phyloP scores from a whole-genome alignment of 2,888 invertebrate species.

The Andricus curvator region DNA sequence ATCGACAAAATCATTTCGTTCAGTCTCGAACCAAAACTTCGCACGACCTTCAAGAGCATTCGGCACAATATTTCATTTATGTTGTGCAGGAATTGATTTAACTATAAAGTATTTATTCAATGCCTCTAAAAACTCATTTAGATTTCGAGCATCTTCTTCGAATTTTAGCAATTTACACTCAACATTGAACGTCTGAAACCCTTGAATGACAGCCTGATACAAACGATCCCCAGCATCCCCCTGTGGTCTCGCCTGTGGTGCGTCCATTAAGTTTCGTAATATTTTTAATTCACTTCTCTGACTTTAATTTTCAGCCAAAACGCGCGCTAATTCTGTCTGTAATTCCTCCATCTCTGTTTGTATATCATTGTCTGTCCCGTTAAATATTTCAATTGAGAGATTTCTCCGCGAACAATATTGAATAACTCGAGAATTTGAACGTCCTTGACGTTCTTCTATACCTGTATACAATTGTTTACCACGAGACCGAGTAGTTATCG shows the following conservation, averaged over 20 bases:
- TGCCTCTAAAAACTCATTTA: slow-evolving; percentile 13
- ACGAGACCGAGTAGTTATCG: no score
- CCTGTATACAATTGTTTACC: no score
- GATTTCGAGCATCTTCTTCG: neutral
- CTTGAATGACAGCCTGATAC: neutral
- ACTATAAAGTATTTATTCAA: slow-evolving; percentile 3
- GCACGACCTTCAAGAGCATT: slow-evolving; percentile 39
- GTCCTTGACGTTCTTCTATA: no score
- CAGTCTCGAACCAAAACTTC: slow-evolving; percentile 46
- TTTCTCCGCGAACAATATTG: no score
- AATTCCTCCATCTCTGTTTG: no score
- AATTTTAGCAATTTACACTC: slow-evolving; percentile 20
- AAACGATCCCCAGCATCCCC: slow-evolving; percentile 9
- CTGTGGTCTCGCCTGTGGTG: neutral
- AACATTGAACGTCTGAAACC: neutral
- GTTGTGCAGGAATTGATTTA: slow-evolving; percentile 1
- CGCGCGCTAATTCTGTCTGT: neutral
- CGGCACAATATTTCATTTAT: slow-evolving; percentile 35
- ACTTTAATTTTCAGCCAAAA: neutral
- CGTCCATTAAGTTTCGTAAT: neutral
- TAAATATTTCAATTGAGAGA: no score
- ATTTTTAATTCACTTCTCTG: neutral
- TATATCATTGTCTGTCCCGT: no score
- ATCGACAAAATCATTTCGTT: neutral
- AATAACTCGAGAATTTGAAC: no score